Base-by-base conservation (phyloP, 2,113 vertebrate species). In the Protobothrops mucrosquamatus region DNA sequence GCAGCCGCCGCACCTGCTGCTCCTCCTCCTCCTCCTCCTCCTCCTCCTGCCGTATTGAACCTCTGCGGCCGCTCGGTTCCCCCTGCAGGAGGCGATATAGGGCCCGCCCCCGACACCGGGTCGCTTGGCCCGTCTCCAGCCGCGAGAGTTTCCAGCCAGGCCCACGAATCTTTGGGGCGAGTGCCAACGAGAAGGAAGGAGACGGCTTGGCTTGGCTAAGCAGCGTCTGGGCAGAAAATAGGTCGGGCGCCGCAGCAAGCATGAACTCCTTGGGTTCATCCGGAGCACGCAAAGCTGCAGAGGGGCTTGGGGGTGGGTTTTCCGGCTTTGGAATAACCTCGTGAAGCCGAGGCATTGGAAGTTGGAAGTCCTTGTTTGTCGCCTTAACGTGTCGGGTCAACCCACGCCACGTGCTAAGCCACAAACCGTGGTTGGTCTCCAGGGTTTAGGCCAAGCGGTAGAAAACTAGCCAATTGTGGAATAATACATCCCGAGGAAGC, bases 51-150 rank as follows among this genome's bases (percentile, higher is more conserved):
- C 22, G 26, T 15, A 91, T 89, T 29, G 59, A 89, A 81, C 86
- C 91, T 74, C 48, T 39, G 92, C 93, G 43, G 95, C 90, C 95
- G 92, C 95, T 34, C 10, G 90, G 69, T 91, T 55, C 87, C 93
- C 93, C 87, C 91, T 89, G 55, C 91, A 86, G 93, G 93, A 74
- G 51, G 23, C 12, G 1, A 2, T 1, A 2, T 1, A 0, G 87
- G 87, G 43, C n/a, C 43, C 43, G 29, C 94, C 93, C 89, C 96
- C 94, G 23, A 1, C 24, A n/a, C 14, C 24, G 46, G 48, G 6
- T 1, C 11, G 51, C 51, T 24, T 52, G 48, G 86, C 86, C 9
- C 87, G 29, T 3, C 48, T 4, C 2, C 29, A 18, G 22, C 1
- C 39, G 55, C 39, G 23, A n/a, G 34, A 89, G 39, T 48, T 55